These are phyloP conservation scores for Phengaris alcon DNA, from an alignment of 2,888 invertebrate genomes.

Conservation along the genomic window DNA sequence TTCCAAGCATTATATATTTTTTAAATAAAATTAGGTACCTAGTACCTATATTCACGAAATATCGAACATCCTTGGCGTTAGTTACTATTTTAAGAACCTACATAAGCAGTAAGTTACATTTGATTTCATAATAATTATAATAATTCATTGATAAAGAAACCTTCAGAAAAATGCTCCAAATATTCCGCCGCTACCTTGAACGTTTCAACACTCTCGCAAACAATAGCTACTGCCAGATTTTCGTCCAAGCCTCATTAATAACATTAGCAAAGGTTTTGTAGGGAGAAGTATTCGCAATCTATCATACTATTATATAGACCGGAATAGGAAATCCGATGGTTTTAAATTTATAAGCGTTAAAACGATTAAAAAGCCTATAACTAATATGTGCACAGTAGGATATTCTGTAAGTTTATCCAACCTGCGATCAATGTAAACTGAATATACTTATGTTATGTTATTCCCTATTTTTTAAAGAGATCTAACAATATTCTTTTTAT, in stretches of 20 bases:
- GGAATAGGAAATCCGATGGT: not conserved
- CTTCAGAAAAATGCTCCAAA: conserved; percentile 26
- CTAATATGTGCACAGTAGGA: no score
- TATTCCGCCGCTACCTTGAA: conserved; percentile 12
- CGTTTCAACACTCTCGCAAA: conserved; percentile 23
- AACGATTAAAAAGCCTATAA: no score
- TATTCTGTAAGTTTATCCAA: not conserved
- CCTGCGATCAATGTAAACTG: not conserved
- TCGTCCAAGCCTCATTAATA: conserved; percentile 3
- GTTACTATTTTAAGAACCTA: no score
- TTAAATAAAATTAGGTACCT: not conserved
- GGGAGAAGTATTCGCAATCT: not conserved
- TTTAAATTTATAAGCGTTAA: no score
- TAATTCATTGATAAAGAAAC: not conserved
- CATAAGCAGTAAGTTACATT: not conserved
- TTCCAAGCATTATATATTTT: not conserved
- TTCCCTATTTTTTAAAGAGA: not conserved
- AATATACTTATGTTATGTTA: no score
- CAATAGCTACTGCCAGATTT: conserved; percentile 23
- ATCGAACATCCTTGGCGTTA: no score
- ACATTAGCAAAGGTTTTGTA: not conserved
- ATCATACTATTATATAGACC: not conserved
- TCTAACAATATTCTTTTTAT: conserved; percentile 47
- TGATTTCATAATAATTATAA: no score
- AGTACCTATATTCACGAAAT: not conserved